A percentile compares a stretch with the other conserved stretches of the same genome.
phyloP scores from a whole-genome alignment of 53 echinoderm and acorn worm genomes.

The Holothuria leucospilota region DNA sequence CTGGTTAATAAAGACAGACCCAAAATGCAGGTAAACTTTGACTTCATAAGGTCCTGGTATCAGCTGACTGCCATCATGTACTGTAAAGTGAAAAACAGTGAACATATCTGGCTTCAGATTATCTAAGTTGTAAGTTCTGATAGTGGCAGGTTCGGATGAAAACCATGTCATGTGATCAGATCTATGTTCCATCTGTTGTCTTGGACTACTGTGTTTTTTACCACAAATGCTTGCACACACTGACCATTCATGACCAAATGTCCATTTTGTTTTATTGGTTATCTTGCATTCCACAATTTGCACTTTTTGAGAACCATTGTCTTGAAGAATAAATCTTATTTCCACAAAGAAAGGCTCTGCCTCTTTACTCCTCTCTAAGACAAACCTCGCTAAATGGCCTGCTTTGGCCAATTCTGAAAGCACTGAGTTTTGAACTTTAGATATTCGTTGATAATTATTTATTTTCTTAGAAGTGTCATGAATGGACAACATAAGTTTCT shows the following conservation, averaged over 20 bases:
- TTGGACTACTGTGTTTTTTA: constrained; percentile 9
- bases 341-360: not conserved
- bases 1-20: not conserved
- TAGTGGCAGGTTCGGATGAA: not conserved
- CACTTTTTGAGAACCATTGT: constrained; percentile 45
- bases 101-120: constrained; percentile 62
- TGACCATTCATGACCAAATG: constrained; percentile 75
- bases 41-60: constrained; percentile 55
- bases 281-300: constrained; percentile 63
- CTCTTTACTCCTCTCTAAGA: not conserved
- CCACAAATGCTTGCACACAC: constrained; percentile 38
- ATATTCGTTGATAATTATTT: not conserved
- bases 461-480: constrained; percentile 46
- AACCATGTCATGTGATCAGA: constrained; percentile 41
- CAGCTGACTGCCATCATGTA: constrained; percentile 29
- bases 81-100: constrained; percentile 28
- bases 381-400: constrained; percentile 63
- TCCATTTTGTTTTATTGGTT: constrained; percentile 70
- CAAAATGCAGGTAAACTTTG: constrained; percentile 63
- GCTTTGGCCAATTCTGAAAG: constrained; percentile 75
- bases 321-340: not conserved
- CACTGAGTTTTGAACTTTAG: constrained; percentile 68
- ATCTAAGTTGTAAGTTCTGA: constrained; percentile 41
- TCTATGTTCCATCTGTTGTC: not conserved
- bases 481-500: constrained; percentile 72